Conservation (phyloP, 2,797 vertebrate species). For the Cuculus canorus region DNA sequence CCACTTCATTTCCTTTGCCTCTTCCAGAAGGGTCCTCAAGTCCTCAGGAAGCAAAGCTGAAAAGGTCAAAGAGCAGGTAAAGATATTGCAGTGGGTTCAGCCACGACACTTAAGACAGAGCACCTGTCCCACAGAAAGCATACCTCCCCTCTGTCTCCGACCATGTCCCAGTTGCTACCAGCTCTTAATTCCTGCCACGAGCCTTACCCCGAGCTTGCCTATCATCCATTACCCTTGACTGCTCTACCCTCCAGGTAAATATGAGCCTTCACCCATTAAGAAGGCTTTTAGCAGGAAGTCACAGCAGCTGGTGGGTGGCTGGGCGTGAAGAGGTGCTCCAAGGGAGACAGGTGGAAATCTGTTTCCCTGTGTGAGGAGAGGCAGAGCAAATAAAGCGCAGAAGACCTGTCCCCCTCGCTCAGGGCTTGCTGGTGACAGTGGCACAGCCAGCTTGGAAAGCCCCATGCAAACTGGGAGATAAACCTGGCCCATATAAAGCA, state of each 20-base stretch:
- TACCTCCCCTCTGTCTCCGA: not conserved
- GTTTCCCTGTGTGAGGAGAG: not conserved
- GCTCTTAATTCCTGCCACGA: conserved; percentile 39
- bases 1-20: conserved; percentile 94
- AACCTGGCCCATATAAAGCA: rapidly evolving
- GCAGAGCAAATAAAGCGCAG: not conserved
- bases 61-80: conserved; percentile 82
- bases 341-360: conserved; percentile 38
- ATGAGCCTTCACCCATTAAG: conserved; percentile 71
- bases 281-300: conserved; percentile 76
- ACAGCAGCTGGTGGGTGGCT: conserved; percentile 25
- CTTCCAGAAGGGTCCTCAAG: conserved; percentile 87
- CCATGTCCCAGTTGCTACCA: conserved; percentile 20
- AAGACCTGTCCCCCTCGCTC: not conserved
- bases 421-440: not conserved
- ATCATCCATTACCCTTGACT: conserved; percentile 51
- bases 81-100: conserved; percentile 47
- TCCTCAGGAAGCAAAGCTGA: conserved; percentile 85
- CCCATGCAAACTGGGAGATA: not conserved
- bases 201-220: conserved; percentile 13
- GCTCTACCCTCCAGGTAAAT: conserved; percentile 77
- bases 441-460: not conserved
- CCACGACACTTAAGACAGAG: conserved; percentile 15
- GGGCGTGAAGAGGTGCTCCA: conserved; percentile 28
- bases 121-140: not conserved